Conservation (phyloP, 2,113 vertebrate genomes). For the Furnarius figulus region DNA sequence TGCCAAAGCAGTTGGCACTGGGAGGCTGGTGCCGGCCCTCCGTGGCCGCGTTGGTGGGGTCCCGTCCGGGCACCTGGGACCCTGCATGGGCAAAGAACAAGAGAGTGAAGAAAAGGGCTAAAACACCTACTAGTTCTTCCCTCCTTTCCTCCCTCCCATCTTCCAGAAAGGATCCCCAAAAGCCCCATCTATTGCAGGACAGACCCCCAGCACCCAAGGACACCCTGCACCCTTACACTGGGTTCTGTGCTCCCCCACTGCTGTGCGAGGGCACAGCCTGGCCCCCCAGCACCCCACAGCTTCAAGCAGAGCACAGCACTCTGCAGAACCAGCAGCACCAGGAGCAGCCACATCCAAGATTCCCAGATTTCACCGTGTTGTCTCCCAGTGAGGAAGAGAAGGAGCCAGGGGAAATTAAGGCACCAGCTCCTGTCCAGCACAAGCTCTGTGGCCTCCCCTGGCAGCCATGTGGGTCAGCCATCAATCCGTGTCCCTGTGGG, state of each 20-base stretch:
- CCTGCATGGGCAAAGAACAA: conserved; percentile 34
- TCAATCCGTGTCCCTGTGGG: not conserved
- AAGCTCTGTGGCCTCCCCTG: not conserved
- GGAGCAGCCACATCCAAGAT: rapidly evolving
- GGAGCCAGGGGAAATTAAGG: not conserved
- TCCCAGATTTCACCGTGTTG: not conserved
- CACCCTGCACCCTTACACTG: rapidly evolving
- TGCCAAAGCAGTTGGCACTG: conserved; percentile 75
- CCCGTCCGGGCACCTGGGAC: conserved; percentile 63
- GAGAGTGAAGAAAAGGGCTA: not conserved
- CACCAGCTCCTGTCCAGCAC: not conserved
- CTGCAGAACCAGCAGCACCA: not conserved
- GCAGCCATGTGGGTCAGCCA: conserved; percentile 7
- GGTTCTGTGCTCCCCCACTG: not conserved
- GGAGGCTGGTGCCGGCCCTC: conserved; percentile 64
- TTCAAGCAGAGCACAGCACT: rapidly evolving
- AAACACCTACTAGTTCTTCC: not conserved
- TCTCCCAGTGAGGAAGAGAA: not conserved
- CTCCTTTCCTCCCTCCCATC: not conserved
- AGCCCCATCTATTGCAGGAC: not conserved
- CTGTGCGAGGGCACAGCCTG: rapidly evolving
- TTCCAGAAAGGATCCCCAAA: not conserved
- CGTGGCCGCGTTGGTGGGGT: not conserved
- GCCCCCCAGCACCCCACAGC: rapidly evolving
- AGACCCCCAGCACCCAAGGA: not conserved